Percentiles rank a stretch among this genome's conserved stretches.
These are phyloP conservation scores for Leontopithecus rosalia DNA, from an alignment of 2,797 vertebrate species.

Conservation along the genomic window DNA sequence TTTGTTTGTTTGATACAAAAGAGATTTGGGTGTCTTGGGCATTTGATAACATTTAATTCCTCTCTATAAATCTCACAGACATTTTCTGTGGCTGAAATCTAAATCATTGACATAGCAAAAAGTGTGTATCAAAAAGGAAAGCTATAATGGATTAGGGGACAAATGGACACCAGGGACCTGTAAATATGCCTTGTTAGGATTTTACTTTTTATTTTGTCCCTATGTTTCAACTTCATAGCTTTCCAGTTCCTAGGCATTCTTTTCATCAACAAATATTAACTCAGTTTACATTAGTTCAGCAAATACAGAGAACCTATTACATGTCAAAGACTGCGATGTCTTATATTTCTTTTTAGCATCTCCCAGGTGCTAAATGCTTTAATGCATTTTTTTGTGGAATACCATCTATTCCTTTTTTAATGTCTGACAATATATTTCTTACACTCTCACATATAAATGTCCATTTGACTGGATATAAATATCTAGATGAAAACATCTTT, in stretches of 20 bases:
- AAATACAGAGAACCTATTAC: not conserved
- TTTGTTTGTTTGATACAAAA: conserved; percentile 48
- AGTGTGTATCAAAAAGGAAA: not conserved
- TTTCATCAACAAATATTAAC: not conserved
- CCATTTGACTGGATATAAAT: not conserved
- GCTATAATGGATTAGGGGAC: not conserved
- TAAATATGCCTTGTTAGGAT: not conserved
- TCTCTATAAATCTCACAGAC: conserved; percentile 36
- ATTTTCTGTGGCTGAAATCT: conserved; percentile 26
- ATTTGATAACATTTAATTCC: conserved; percentile 22
- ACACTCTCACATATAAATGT: not conserved
- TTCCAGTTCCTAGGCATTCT: not conserved
- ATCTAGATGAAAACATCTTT: not conserved
- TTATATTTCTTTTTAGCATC: not conserved
- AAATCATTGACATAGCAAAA: conserved; percentile 6
- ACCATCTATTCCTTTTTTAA: not conserved
- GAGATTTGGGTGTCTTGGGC: conserved; percentile 4
- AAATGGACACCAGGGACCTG: not conserved
- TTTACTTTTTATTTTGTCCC: not conserved
- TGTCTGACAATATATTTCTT: not conserved
- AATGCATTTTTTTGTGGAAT: not conserved
- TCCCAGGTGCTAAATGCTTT: not conserved
- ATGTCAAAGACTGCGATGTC: not conserved
- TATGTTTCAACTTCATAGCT: not conserved
- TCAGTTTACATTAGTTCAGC: not conserved